Conservation (phyloP, 37 sponge, comb jelly and placozoan species). For the Axinella damicornis region DNA sequence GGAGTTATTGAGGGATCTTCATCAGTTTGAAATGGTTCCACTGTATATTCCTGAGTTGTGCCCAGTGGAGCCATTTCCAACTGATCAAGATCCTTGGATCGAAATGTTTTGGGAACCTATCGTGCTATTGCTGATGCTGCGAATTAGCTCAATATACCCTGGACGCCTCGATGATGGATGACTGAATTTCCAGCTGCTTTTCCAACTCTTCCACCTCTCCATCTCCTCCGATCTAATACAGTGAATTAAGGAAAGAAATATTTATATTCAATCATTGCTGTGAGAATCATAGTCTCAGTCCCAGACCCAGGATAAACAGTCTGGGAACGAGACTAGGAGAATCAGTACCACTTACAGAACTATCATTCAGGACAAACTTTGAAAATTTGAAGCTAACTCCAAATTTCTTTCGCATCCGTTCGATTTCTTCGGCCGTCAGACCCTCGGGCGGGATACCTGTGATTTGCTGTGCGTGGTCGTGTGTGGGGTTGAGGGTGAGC, state of each 20-base stretch:
- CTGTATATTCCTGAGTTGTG: too few species aligned
- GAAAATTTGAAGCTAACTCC: constrained; percentile 82
- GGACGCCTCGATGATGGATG: constrained; percentile 55
- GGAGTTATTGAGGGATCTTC: too few species aligned
- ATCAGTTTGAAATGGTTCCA: too few species aligned
- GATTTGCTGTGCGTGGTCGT: constrained; percentile 70
- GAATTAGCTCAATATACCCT: not conserved
- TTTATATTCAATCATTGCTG: not conserved
- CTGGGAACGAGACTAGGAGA: too few species aligned
- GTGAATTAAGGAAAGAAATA: not conserved
- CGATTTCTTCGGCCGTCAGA: constrained; percentile 69
- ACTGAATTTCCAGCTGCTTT: constrained; percentile 63
- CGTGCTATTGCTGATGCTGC: not conserved
- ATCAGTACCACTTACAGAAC: too few species aligned
- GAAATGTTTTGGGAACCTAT: too few species aligned
- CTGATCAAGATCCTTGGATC: too few species aligned
- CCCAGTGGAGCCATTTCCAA: too few species aligned
- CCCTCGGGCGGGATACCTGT: constrained; percentile 83
- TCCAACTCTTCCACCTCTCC: constrained; percentile 61
- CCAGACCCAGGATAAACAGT: too few species aligned
- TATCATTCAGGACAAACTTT: constrained; percentile 66
- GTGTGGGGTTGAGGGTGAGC: too few species aligned
- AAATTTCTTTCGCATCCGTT: constrained; percentile 67
- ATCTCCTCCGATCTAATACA: constrained; percentile 10
- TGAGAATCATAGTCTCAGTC: too few species aligned